Evolutionary conservation across 1,140 invertebrate species (phyloP), one percentile per base, ranked within the genome.

Genomic region (Drosophila tropicalis): DNA sequence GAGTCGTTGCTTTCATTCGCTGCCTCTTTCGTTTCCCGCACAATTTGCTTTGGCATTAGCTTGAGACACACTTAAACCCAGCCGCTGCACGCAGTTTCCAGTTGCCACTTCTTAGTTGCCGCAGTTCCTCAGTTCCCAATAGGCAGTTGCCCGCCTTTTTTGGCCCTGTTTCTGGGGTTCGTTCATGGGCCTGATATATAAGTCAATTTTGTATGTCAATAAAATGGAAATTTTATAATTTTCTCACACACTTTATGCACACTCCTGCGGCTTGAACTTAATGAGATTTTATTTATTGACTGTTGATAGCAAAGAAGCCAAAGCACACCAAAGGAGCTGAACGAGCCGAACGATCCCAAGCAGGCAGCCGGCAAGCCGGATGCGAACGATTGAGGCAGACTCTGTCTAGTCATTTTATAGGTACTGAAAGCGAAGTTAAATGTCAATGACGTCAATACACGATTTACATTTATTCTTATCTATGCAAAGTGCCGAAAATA

Each of bases 171-270:
- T 5, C 17, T 51, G 44, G 44, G 44, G 15, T 32, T 61, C 47
- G 32, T 19, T 13, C 25, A 3, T 63, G 5, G 63, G 41, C 34
- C 54, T 34, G 79, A 83, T 87, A 89, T 87, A 89, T 89, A 86
- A 87, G 84, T 87, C 83, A 87, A 87, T 87, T 87, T 84, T 67
- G 62, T 74, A 80, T 87, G 84, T 87, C 83, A 89, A 89, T 87
- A 87, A 87, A 87, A 87, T 87, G 83, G 80, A 87, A 89, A 89
- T 89, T 87, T 87, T 87, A 87, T 87, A 89, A 87, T 87, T 87
- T 87, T 77, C 71, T 70, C 73, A 41, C 61, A 58, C 64, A 65
- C 19, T 47, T 60, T 61, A 60, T 15, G 56, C 67, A 32, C 66
- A 61, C 77, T 66, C 64, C 73, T 67, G 76, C 77, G 68, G 72